Percentiles rank a stretch among this genome's conserved stretches.
These are phyloP conservation scores for Astropecten irregularis DNA, from an alignment of 53 echinoderm and acorn worm species.

Conservation along the genomic window DNA sequence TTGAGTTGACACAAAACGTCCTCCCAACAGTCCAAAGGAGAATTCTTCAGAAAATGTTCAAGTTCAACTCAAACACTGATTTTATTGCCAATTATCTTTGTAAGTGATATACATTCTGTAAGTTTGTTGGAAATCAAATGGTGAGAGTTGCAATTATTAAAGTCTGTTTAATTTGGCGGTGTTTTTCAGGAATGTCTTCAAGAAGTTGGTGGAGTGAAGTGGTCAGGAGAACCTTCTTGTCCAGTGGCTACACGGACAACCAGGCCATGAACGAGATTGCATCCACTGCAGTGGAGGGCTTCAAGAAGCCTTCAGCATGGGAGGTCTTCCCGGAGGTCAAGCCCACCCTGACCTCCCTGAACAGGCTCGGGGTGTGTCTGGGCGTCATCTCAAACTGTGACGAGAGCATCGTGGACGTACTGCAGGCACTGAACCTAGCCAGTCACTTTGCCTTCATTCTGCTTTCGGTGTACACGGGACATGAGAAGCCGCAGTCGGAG, in stretches of 20 bases:
- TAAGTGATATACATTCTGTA: too few relatives aligned
- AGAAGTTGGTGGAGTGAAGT: conserved; percentile 85
- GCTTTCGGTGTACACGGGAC: conserved; percentile 62
- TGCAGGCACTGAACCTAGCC: conserved; percentile 67
- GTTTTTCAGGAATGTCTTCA: conserved; percentile 53
- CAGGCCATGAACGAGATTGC: conserved; percentile 56
- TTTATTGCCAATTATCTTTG: too few relatives aligned
- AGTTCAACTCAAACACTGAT: too few relatives aligned
- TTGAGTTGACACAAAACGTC: too few relatives aligned
- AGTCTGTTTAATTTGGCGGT: too few relatives aligned
- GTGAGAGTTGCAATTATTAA: too few relatives aligned
- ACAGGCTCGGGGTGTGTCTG: conserved; percentile 77
- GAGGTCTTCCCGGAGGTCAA: conserved; percentile 88
- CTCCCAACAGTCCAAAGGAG: too few relatives aligned
- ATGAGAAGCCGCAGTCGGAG: conserved; percentile 71
- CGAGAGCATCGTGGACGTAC: conserved; percentile 61
- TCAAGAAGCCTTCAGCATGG: conserved; percentile 66
- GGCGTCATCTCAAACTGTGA: conserved; percentile 90
- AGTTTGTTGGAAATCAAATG: too few relatives aligned
- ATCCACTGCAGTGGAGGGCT: conserved; percentile 69
- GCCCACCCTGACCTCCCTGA: conserved; percentile 73
- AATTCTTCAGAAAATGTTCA: too few relatives aligned
- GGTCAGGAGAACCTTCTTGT: conserved; percentile 65
- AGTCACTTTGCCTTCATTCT: conserved; percentile 82
- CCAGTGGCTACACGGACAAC: conserved; percentile 52